Evolutionary conservation across 1,140 invertebrate genomes (phyloP).

Genomic region (Rhyzopertha dominica): DNA sequence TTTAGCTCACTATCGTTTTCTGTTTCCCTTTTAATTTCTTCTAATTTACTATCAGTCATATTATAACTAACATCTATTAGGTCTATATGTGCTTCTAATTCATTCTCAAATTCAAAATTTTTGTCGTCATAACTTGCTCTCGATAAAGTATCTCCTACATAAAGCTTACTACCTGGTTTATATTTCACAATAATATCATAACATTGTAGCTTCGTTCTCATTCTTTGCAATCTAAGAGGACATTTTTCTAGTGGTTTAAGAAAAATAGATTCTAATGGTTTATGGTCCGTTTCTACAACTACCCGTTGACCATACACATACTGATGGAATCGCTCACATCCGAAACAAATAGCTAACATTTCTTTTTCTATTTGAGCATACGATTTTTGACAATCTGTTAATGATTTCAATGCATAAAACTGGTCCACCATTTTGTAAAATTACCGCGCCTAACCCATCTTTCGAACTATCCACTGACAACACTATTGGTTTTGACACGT

Average conservation of each 20-base stretch:
- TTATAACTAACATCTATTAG: conserved; percentile 14
- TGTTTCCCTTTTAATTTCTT: conserved; percentile 13
- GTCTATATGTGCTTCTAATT: conserved; percentile 20
- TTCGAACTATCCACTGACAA: conserved; percentile 42
- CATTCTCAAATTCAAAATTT: conserved; percentile 15
- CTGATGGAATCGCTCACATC: conserved; percentile 23
- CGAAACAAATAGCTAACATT: conserved; percentile 31
- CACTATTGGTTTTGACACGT: conserved; percentile 23
- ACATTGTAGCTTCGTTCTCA: conserved; percentile 21
- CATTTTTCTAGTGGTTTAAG: conserved; percentile 24
- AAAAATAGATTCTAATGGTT: conserved; percentile 31
- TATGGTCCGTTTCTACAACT: conserved; percentile 32
- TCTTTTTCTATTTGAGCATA: conserved; percentile 29
- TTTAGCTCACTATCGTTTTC: conserved; percentile 11
- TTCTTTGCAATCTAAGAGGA: conserved; percentile 26
- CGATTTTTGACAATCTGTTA: conserved; percentile 43
- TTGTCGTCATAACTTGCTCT: conserved; percentile 12
- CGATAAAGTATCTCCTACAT: too few species aligned
- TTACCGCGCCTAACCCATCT: conserved; percentile 37
- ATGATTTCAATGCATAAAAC: conserved; percentile 40
- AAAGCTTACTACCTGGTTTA: conserved; percentile 33
- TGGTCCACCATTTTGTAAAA: conserved; percentile 39
- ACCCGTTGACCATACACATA: conserved; percentile 33
- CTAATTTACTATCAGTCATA: conserved; percentile 17
- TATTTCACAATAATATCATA: conserved; percentile 28